A percentile compares a stretch with the other conserved stretches of the same genome.
Evolutionary conservation across 2,888 invertebrate species (phyloP).

Genomic region (Periphyllus acericola): DNA sequence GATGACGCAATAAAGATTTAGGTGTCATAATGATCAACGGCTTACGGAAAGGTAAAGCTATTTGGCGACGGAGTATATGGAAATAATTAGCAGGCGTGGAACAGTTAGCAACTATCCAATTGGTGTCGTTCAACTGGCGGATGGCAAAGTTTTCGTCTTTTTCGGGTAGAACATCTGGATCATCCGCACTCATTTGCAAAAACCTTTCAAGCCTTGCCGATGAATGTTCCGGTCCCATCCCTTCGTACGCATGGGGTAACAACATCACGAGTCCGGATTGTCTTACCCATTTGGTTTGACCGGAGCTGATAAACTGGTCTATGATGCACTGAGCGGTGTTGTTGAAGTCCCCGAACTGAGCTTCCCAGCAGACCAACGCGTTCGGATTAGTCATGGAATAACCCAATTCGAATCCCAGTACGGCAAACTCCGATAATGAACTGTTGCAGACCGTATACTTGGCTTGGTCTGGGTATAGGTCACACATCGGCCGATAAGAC

Average conservation of each 20-base stretch:
- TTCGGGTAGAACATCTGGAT: slow-evolving; percentile 94
- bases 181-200: slow-evolving; percentile 96
- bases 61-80: slow-evolving; percentile 95
- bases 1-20: slow-evolving; percentile 95
- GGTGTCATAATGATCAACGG: slow-evolving; percentile 97
- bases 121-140: slow-evolving; percentile 95
- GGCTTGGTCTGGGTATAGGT: slow-evolving; percentile 95
- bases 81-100: slow-evolving; percentile 97
- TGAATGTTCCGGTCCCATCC: slow-evolving; percentile 97
- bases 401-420: slow-evolving; percentile 92
- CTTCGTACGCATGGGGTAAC: slow-evolving; percentile 98
- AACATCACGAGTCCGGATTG: slow-evolving; percentile 96
- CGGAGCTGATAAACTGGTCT: slow-evolving; percentile 90
- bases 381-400: slow-evolving; percentile 99
- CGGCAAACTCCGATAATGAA: slow-evolving; percentile 95
- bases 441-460: slow-evolving; percentile 99
- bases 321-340: slow-evolving; percentile 99
- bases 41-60: slow-evolving; percentile 96
- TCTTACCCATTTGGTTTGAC: slow-evolving; percentile 97
- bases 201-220: slow-evolving; percentile 90
- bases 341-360: slow-evolving; percentile 98
- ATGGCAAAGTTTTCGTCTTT: slow-evolving; percentile 90
- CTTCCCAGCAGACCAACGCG: slow-evolving; percentile 97
- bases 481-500: slow-evolving; percentile 82
- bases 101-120: slow-evolving; percentile 95